These are phyloP conservation scores for Cephus nigrinus DNA, from an alignment of 2,888 invertebrate species.

Conservation along the genomic window DNA sequence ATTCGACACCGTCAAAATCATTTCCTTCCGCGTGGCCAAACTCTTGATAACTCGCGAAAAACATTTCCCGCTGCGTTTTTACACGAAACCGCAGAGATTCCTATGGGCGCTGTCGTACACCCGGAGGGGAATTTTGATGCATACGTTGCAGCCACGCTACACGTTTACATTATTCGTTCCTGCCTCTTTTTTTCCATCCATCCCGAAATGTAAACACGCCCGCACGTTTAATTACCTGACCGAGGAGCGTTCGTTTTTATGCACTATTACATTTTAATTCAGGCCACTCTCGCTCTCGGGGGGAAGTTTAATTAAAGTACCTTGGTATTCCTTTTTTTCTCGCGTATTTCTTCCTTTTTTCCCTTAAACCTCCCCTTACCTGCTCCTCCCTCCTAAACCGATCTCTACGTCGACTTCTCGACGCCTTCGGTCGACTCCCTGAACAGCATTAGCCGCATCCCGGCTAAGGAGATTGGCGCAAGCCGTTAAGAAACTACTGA, in stretches of 20 bases:
- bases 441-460: constrained; percentile 44
- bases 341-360: constrained; percentile 18
- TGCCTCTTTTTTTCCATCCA: background rate
- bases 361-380: background rate
- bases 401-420: constrained; percentile 35
- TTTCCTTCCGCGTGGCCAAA: background rate
- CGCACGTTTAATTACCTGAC: constrained; percentile 44
- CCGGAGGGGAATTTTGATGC: background rate
- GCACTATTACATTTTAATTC: constrained; percentile 50
- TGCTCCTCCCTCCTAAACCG: background rate
- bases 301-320: constrained; percentile 52
- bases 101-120: background rate
- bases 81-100: background rate
- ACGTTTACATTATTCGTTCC: background rate
- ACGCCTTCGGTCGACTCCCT: constrained; percentile 43
- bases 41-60: background rate
- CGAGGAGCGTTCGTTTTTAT: constrained; percentile 38
- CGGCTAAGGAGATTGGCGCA: constrained; percentile 19
- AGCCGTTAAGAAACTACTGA: background rate
- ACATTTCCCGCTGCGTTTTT: background rate
- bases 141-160: background rate
- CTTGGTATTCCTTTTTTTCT: constrained; percentile 9
- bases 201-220: constrained; percentile 32
- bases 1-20: background rate
- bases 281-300: constrained; percentile 33